Evolutionary conservation across 1,140 invertebrate genomes (phyloP).

Genomic region (Cotesia chilonis): DNA sequence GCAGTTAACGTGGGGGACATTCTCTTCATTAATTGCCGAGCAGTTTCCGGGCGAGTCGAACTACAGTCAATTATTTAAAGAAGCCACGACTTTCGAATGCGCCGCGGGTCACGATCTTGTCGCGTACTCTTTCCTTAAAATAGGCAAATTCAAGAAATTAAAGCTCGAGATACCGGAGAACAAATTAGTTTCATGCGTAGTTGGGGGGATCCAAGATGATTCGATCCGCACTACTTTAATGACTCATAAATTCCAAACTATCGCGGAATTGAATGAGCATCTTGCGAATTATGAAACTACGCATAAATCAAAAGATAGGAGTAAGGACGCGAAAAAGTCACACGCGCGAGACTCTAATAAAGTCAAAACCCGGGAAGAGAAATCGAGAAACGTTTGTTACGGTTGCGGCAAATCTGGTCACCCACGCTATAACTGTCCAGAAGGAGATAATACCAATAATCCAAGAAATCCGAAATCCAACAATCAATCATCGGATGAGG

Average conservation of each 20-base stretch:
- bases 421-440: not conserved
- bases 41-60: conserved; percentile 27
- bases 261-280: conserved; percentile 18
- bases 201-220: conserved; percentile 16
- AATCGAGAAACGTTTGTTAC: not conserved
- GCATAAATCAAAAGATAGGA: not conserved
- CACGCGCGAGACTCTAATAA: not conserved
- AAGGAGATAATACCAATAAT: not conserved
- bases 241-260: conserved; percentile 10
- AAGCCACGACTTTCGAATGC: conserved; percentile 4
- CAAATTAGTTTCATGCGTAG: conserved; percentile 29
- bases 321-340: not conserved
- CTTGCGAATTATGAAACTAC: not conserved
- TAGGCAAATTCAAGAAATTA: conserved; percentile 20
- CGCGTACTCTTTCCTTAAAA: conserved; percentile 22
- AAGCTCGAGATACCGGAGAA: conserved; percentile 25
- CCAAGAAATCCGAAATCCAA: not conserved
- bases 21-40: conserved; percentile 5
- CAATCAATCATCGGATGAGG: no score
- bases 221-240: conserved; percentile 21
- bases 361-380: not conserved
- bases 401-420: conserved; percentile 19
- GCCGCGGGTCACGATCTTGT: conserved; percentile 7
- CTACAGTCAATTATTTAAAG: conserved; percentile 21
- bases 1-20: conserved; percentile 13